These are phyloP conservation scores for Limosa lapponica DNA, from an alignment of 2,797 vertebrate genomes.

Conservation along the genomic window DNA sequence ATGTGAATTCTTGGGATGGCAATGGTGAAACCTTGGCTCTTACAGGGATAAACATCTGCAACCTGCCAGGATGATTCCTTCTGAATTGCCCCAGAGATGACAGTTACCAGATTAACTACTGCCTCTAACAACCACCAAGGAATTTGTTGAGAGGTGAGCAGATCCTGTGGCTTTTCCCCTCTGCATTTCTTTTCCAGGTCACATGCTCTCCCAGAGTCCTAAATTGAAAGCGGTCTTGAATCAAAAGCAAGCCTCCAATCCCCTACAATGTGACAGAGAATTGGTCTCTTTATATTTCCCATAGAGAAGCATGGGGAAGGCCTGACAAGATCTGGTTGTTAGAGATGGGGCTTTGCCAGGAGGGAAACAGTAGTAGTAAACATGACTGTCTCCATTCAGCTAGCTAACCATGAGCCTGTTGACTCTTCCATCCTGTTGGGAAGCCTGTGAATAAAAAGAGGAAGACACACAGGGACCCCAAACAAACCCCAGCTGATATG, in stretches of 20 bases:
- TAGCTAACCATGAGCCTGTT: background rate
- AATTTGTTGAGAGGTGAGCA: background rate
- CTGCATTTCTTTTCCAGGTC: background rate
- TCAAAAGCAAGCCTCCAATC: background rate
- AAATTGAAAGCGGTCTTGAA: background rate
- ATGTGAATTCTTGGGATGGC: background rate
- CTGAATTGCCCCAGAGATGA: background rate
- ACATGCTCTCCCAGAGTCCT: background rate
- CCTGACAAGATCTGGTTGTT: background rate
- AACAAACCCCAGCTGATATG: background rate
- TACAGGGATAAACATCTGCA: background rate
- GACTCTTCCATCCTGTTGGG: background rate
- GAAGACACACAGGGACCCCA: background rate
- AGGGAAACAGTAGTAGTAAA: background rate
- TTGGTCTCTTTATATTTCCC: background rate
- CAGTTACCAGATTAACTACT: background rate
- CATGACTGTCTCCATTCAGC: background rate
- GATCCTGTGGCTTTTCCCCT: background rate
- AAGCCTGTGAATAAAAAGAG: background rate
- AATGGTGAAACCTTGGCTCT: background rate
- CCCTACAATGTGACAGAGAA: background rate
- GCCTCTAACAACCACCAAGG: background rate
- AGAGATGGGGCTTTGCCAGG: rapidly evolving
- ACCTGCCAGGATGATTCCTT: background rate
- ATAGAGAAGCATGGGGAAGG: background rate